A percentile compares a stretch with the other conserved stretches of the same genome.
These are phyloP conservation scores for Drosophila leontia DNA, from an alignment of 1,140 invertebrate species.

Conservation along the genomic window DNA sequence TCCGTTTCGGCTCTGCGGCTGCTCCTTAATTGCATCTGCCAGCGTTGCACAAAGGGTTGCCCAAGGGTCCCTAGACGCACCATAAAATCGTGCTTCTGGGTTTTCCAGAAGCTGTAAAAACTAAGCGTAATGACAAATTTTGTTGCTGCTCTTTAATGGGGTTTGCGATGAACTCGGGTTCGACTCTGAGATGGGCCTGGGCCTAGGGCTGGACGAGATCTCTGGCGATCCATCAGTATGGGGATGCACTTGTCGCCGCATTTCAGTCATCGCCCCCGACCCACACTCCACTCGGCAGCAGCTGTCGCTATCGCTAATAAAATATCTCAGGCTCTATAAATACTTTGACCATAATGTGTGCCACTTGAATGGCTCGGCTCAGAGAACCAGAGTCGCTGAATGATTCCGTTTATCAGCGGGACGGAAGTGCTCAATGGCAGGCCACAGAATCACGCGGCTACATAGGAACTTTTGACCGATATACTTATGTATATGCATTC, in stretches of 20 bases:
- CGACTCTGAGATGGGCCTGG: conserved; percentile 16
- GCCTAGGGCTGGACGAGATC: conserved; percentile 2
- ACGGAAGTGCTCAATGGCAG: conserved; percentile 68
- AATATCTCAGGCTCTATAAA: conserved; percentile 69
- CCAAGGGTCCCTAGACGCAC: conserved; percentile 27
- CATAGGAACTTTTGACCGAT: conserved; percentile 66
- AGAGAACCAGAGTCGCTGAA: conserved; percentile 32
- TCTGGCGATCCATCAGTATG: conserved; percentile 1
- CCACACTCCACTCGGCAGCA: conserved; percentile 12
- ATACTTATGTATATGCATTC: conserved; percentile 24
- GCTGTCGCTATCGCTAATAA: conserved; percentile 70
- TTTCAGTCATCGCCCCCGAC: conserved; percentile 32
- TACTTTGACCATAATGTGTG: conserved; percentile 60
- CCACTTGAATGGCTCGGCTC: conserved; percentile 58
- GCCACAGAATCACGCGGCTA: conserved; percentile 2
- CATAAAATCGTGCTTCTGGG: conserved; percentile 55
- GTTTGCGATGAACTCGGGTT: conserved; percentile 40
- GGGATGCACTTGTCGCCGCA: conserved; percentile 34
- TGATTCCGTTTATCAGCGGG: conserved; percentile 69
- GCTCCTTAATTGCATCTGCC: conserved; percentile 68
- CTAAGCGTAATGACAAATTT: conserved; percentile 73
- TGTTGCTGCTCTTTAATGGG: conserved; percentile 43
- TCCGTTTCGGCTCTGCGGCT: conserved; percentile 45
- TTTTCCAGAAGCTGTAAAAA: conserved; percentile 75
- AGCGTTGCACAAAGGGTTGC: conserved; percentile 38